These are phyloP conservation scores for Chymomyza fuscimana DNA, from an alignment of 2,888 invertebrate species.

Conservation along the genomic window DNA sequence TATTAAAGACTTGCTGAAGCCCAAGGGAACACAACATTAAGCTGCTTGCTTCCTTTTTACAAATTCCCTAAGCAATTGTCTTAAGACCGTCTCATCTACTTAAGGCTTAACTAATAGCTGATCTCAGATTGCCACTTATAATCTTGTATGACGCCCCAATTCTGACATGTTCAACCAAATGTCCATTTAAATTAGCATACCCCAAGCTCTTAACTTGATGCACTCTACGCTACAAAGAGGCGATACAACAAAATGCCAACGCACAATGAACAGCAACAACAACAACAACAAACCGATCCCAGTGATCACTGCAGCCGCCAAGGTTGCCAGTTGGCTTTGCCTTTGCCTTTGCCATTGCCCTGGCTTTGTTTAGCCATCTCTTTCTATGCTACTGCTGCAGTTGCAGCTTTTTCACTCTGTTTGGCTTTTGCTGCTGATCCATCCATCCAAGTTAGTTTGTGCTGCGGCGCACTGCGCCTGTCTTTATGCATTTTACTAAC, in stretches of 20 bases:
- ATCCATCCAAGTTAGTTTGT: conserved; percentile 11
- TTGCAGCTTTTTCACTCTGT: conserved; percentile 18
- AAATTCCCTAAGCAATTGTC: background rate
- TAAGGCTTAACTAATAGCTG: background rate
- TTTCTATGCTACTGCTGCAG: background rate
- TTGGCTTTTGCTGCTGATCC: background rate
- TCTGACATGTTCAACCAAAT: conserved; percentile 3
- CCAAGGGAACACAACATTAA: background rate
- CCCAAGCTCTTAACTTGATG: conserved; percentile 1
- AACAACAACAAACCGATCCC: background rate
- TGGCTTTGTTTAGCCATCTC: conserved; percentile 13
- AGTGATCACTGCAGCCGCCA: conserved; percentile 48
- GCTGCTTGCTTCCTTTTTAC: background rate
- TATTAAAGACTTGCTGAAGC: background rate
- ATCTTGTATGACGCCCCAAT: background rate
- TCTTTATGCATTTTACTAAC: conserved; percentile 57
- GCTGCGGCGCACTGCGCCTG: conserved; percentile 30
- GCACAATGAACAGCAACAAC: conserved; percentile 6
- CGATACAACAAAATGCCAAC: background rate
- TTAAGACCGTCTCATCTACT: background rate
- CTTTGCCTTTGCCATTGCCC: conserved; percentile 39
- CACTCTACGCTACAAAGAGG: background rate
- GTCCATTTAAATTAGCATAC: conserved; percentile 10
- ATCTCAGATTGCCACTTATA: background rate
- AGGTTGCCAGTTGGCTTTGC: conserved; percentile 65